phyloP scores from a whole-genome alignment of 2,888 invertebrate species.

The Hyalella azteca region DNA sequence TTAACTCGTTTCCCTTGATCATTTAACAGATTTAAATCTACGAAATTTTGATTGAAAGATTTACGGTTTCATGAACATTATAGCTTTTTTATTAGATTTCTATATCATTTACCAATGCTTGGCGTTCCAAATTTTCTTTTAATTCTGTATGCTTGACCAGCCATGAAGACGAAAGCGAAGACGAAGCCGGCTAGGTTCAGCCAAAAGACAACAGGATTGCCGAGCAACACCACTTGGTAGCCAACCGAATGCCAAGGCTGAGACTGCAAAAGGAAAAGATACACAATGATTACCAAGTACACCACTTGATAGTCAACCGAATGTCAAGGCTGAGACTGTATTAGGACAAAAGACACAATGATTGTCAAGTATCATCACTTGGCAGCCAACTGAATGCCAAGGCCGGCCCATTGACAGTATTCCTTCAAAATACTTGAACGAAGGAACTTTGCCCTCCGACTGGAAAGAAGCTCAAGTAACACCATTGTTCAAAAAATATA shows the following conservation, averaged over 20 bases:
- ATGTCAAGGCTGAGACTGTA: constrained; percentile 48
- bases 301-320: constrained; percentile 44
- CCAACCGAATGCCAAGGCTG: constrained; percentile 45
- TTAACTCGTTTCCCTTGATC: no score
- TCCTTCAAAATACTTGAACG: no score
- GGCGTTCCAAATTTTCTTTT: no score
- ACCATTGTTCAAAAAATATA: no score
- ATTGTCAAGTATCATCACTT: constrained; percentile 38
- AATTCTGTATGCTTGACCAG: background rate
- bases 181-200: constrained; percentile 44
- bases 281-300: background rate
- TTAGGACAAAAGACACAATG: background rate
- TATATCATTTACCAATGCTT: no score
- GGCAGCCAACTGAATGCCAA: constrained; percentile 41
- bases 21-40: no score
- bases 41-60: no score
- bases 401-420: no score
- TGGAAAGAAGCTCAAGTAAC: no score
- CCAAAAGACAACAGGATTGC: constrained; percentile 54
- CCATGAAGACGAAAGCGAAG: background rate
- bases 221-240: constrained; percentile 48
- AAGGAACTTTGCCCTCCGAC: no score
- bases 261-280: constrained; percentile 15
- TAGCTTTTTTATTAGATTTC: no score
- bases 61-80: no score